Evolutionary conservation across 2,888 invertebrate genomes (phyloP), one percentile per base, ranked within the genome.

Genomic region (Leptarthrus brevirostris): DNA sequence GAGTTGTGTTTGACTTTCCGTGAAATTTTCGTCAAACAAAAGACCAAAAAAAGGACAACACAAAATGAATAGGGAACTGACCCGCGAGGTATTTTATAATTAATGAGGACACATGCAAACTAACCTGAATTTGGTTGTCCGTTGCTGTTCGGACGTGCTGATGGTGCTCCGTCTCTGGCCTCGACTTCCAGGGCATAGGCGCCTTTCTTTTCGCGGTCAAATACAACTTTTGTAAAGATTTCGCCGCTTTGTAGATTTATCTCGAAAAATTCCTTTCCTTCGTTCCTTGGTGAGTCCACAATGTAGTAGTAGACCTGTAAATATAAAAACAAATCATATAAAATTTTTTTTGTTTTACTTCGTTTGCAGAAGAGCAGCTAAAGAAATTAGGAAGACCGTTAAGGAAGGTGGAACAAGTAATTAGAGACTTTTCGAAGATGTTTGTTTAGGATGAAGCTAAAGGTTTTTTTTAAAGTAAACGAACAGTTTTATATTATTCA

Each of bases 111-210:
- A 12, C 40, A 18, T 69, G 34, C 18, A 69, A 66, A 69, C 69
- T 86, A 83, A 96, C 97, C 97, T 89, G 96, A 96, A 89, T 98
- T 98, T 53, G 97, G 96, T 82, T 94, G 93, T 85, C 94, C 93
- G 83, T 94, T 93, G 83, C 94, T 94, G 85, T 97, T 96, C 52
- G 97, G 97, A 77, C 97, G 89, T 72, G 96, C 97, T 12, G 98
- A 98, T n/a, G 96, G 93, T 73, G 95, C 95, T 70, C 97, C 97
- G 83, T 99, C 99, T 74, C 96, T 88, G 0, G 98, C 98, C 85
- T 96, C 96, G 80, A 99, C 97, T 84, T 97, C 97, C 82, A 99
- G 87, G 40, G 98, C 98, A 87, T 98, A 98, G 74, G 97, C 96
- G 54, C 95, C 95, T 84, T 97, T 96, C 88, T 96, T 96, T 87